Percentiles rank a stretch among this genome's conserved stretches.
These are phyloP conservation scores for Platycheirus albimanus DNA, from an alignment of 2,888 invertebrate species.

Conservation along the genomic window DNA sequence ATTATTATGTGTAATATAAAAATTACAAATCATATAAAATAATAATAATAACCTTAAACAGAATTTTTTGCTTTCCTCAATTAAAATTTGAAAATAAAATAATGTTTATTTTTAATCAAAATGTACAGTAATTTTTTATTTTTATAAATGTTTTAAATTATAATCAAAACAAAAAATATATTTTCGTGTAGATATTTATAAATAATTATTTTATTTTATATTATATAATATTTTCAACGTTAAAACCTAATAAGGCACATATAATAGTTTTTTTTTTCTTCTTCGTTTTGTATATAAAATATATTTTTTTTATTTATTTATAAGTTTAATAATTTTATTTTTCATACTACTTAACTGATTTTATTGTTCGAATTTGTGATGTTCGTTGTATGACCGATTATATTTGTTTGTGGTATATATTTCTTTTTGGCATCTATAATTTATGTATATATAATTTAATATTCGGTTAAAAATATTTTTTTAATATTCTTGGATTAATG, in stretches of 20 bases:
- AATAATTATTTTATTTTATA: conserved; percentile 55
- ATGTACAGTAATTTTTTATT: conserved; percentile 1
- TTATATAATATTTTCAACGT: conserved; percentile 54
- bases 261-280: conserved; percentile 69
- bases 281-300: conserved; percentile 6
- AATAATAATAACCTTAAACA: conserved; percentile 49
- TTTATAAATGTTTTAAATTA: neutral
- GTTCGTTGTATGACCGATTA: conserved; percentile 54
- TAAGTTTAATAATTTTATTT: no score
- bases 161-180: neutral
- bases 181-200: conserved; percentile 44
- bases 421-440: conserved; percentile 46
- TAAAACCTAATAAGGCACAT: conserved; percentile 82
- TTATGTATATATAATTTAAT: conserved; percentile 23
- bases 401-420: conserved; percentile 12
- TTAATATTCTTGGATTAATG: neutral
- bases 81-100: neutral
- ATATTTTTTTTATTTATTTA: no score
- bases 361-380: conserved; percentile 59
- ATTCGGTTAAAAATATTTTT: neutral
- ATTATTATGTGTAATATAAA: conserved; percentile 43
- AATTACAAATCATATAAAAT: conserved; percentile 37
- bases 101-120: conserved; percentile 1
- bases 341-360: conserved; percentile 27
- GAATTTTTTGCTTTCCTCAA: neutral